Evolutionary conservation across 1,140 invertebrate species (phyloP).

Genomic region (Formica exsecta): DNA sequence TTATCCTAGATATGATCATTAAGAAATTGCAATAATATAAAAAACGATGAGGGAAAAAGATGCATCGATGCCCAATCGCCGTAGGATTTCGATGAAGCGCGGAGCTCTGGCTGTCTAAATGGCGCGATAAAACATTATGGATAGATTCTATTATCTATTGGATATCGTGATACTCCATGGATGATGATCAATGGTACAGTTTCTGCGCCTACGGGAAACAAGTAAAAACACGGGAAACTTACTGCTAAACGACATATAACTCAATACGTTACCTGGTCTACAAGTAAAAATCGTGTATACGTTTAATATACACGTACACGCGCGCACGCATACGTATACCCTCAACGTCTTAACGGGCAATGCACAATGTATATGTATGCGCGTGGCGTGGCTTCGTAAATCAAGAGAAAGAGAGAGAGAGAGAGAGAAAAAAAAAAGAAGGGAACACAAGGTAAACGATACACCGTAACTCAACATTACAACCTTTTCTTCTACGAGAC

Average conservation of each 20-base stretch:
- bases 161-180: conserved; percentile 53
- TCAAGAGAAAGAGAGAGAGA: conserved; percentile 7
- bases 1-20: conserved; percentile 22
- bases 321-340: conserved; percentile 62
- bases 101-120: conserved; percentile 35
- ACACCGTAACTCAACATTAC: conserved; percentile 71
- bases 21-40: conserved; percentile 13
- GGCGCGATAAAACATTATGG: conserved; percentile 43
- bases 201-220: conserved; percentile 70
- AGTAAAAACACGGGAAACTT: conserved; percentile 63
- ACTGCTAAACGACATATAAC: conserved; percentile 70
- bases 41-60: not conserved
- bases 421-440: conserved; percentile 14
- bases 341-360: conserved; percentile 26
- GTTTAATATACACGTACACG: conserved; percentile 64
- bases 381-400: conserved; percentile 55
- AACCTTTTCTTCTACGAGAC: conserved; percentile 75
- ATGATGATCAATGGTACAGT: conserved; percentile 58
- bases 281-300: conserved; percentile 65
- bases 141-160: conserved; percentile 43
- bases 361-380: conserved; percentile 50
- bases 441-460: conserved; percentile 64
- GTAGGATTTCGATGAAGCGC: conserved; percentile 63
- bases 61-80: conserved; percentile 38
- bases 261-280: conserved; percentile 72